A percentile compares a stretch with the other conserved stretches of the same genome.
Conservation (phyloP, 2,113 vertebrate genomes). For the Perca schrenkii region DNA sequence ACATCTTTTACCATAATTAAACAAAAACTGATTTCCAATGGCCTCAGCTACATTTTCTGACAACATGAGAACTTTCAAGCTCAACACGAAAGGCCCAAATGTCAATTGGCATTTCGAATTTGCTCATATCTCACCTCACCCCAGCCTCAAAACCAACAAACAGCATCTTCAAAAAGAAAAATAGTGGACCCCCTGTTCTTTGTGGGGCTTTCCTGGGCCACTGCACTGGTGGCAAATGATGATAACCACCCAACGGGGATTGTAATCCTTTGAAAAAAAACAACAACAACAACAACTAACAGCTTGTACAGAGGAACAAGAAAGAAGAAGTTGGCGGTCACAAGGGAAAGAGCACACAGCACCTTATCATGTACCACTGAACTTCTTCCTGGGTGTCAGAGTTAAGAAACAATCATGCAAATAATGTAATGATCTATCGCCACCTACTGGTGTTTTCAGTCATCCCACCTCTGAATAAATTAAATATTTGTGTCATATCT, state of each 20-base stretch:
- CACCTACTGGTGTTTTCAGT: conserved; percentile 4
- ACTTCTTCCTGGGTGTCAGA: not conserved
- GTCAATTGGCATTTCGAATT: not conserved
- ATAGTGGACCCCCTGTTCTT: not conserved
- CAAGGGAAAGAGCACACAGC: conserved; percentile 2
- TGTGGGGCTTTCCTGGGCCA: not conserved
- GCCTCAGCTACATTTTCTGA: not conserved
- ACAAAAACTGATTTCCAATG: not conserved
- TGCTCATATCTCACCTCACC: not conserved
- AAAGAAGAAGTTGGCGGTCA: conserved; percentile 6
- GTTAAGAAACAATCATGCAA: not conserved
- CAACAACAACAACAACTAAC: not conserved
- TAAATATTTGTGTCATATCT: conserved; percentile 66
- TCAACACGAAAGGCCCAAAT: not conserved
- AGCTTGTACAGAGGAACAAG: conserved; percentile 14
- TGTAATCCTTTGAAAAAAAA: conserved; percentile 2
- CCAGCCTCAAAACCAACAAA: conserved; percentile 9
- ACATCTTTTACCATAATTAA: conserved; percentile 73
- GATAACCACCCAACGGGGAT: conserved; percentile 3
- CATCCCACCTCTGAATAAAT: conserved; percentile 21
- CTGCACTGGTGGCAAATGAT: conserved; percentile 16
- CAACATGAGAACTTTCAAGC: not conserved
- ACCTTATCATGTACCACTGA: not conserved
- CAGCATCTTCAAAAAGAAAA: not conserved
- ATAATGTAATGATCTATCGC: not conserved